Evolutionary conservation across 2,797 vertebrate genomes (phyloP).

Genomic region (Bryconaethiops microstoma): DNA sequence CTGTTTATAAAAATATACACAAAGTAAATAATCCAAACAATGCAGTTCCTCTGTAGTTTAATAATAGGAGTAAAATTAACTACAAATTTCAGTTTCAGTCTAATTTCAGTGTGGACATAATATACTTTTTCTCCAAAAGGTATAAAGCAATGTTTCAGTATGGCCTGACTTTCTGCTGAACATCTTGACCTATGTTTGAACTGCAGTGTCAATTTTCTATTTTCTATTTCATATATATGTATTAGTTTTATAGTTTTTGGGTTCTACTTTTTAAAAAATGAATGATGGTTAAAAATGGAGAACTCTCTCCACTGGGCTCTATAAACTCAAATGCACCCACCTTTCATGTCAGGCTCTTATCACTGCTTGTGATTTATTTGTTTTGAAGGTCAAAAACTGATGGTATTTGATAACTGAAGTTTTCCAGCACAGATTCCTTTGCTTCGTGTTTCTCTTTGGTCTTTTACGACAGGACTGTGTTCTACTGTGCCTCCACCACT

Average conservation of each 20-base stretch:
- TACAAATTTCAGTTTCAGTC: neutral
- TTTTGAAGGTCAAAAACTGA: neutral
- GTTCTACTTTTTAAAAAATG: too few species aligned
- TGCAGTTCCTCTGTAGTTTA: neutral
- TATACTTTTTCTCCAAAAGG: neutral
- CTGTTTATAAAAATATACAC: conserved; percentile 27
- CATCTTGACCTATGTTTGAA: neutral
- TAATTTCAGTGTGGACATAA: neutral
- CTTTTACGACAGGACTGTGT: neutral
- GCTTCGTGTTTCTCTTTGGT: neutral
- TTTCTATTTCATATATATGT: neutral
- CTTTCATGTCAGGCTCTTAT: neutral
- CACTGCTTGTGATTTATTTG: neutral
- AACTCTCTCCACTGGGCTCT: neutral
- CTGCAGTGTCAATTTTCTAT: neutral
- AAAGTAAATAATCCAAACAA: conserved; percentile 39
- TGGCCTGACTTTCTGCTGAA: neutral
- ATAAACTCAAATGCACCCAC: neutral
- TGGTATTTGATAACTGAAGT: neutral
- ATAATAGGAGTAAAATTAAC: conserved; percentile 12
- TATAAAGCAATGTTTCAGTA: neutral
- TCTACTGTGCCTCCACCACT: neutral
- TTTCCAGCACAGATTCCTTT: conserved; percentile 14
- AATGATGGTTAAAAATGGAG: neutral
- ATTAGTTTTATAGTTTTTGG: neutral